A percentile compares a stretch with the other conserved stretches of the same genome.
phyloP scores from a whole-genome alignment of 2,113 vertebrate genomes.

The Tylochromis polylepis region DNA sequence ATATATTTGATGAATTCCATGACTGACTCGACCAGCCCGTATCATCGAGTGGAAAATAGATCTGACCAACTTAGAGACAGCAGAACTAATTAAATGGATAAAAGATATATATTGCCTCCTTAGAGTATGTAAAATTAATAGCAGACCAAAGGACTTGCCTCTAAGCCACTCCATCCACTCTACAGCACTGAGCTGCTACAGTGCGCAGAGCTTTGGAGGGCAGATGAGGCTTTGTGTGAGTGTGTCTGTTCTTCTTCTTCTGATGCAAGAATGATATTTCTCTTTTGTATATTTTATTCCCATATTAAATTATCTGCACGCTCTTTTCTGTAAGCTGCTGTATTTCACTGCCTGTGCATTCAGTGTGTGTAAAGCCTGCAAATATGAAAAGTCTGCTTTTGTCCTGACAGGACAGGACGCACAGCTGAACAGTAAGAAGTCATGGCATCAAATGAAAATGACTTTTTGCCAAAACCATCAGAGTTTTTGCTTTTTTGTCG shows the following conservation, averaged over 20 bases:
- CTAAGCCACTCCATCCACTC: constrained; percentile 40
- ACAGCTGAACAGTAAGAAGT: not conserved
- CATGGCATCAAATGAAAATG: not conserved
- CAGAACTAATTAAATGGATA: constrained; percentile 66
- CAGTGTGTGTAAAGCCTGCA: not conserved
- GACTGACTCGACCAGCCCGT: constrained; percentile 38
- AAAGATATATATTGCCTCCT: constrained; percentile 63
- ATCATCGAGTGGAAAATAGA: constrained; percentile 44
- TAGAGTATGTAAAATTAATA: constrained; percentile 66
- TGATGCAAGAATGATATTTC: not conserved
- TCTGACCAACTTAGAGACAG: constrained; percentile 54
- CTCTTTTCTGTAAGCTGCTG: not conserved
- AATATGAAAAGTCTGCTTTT: not conserved
- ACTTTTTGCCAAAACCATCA: not conserved
- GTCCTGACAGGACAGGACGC: not conserved
- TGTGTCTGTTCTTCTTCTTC: not conserved
- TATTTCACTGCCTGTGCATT: not conserved
- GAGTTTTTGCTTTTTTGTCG: not conserved
- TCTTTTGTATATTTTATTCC: not conserved
- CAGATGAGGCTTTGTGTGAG: not conserved
- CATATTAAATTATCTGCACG: not conserved
- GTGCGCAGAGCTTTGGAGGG: not conserved
- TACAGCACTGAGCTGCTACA: not conserved
- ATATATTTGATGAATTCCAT: constrained; percentile 46
- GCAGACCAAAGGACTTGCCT: constrained; percentile 53